Conservation (phyloP, 2,888 invertebrate species). For the Tricholauxania praeusta region DNA sequence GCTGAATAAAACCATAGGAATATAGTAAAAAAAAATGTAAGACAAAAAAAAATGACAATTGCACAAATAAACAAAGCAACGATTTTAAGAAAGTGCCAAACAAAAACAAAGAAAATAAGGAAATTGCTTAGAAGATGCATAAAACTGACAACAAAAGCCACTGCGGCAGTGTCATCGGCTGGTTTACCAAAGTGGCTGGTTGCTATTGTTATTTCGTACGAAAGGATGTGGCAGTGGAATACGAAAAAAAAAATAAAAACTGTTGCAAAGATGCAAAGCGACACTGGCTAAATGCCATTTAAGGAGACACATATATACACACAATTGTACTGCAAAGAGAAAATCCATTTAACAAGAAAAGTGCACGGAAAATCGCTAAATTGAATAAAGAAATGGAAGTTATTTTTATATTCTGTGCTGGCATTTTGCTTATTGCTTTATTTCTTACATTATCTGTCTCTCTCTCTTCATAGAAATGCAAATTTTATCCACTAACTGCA, state of each 20-base stretch:
- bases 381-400: not conserved
- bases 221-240: not conserved
- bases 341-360: conserved; percentile 5
- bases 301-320: not conserved
- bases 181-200: conserved; percentile 18
- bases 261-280: not conserved
- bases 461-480: too few relatives aligned
- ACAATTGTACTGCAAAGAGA: not conserved
- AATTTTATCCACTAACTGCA: too few relatives aligned
- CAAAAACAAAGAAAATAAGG: conserved; percentile 2
- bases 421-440: too few relatives aligned
- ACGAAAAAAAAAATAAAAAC: not conserved
- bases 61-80: conserved; percentile 37
- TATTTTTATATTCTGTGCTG: too few relatives aligned
- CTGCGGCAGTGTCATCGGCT: too few relatives aligned
- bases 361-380: not conserved
- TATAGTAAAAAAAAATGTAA: not conserved
- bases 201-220: too few relatives aligned
- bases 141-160: conserved; percentile 16
- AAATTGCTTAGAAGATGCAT: conserved; percentile 29
- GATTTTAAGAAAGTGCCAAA: not conserved
- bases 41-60: conserved; percentile 25
- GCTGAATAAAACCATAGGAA: too few relatives aligned
- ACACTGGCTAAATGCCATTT: conserved; percentile 28
- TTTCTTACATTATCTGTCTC: too few relatives aligned